Conservation (phyloP, 23 tunicate species). For the Styela clava region DNA sequence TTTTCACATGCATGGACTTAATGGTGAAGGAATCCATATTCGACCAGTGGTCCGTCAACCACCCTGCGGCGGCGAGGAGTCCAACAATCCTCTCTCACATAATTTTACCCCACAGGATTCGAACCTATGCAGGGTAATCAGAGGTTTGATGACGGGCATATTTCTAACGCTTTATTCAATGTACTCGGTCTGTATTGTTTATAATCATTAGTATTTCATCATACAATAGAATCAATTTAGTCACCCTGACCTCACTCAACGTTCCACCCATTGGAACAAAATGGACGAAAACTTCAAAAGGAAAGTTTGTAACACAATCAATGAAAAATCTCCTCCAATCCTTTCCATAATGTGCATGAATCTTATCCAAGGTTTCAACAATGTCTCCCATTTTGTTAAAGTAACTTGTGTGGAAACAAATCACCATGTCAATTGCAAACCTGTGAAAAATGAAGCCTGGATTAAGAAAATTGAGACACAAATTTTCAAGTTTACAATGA, state of each 20-base stretch:
- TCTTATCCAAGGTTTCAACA: conserved; percentile 37
- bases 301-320: conserved; percentile 59
- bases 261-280: background rate
- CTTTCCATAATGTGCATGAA: conserved; percentile 44
- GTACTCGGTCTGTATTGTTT: no score
- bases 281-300: conserved; percentile 51
- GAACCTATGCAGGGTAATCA: no score
- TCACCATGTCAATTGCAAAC: conserved; percentile 74
- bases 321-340: conserved; percentile 37
- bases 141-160: no score
- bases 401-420: conserved; percentile 66
- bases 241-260: no score
- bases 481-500: no score
- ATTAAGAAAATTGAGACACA: no score
- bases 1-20: no score
- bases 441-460: conserved; percentile 37
- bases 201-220: no score
- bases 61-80: background rate
- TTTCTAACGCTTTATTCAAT: no score
- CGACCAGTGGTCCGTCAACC: no score
- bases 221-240: no score
- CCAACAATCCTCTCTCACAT: background rate
- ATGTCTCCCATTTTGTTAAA: conserved; percentile 55
- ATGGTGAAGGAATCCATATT: no score
- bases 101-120: background rate